Conservation (phyloP, 2,113 vertebrate genomes). For the Plotosus lineatus region DNA sequence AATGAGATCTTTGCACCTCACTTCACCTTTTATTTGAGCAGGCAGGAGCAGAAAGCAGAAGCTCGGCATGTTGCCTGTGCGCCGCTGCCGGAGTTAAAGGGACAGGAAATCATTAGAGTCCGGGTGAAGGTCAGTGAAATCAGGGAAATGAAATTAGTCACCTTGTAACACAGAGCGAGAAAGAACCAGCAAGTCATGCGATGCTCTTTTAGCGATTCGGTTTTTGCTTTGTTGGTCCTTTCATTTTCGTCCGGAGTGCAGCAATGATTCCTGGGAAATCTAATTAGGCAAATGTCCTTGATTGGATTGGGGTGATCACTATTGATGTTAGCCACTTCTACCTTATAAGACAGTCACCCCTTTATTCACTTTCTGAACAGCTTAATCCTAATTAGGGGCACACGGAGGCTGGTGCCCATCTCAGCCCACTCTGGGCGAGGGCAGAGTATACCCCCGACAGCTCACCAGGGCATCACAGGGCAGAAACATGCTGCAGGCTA, state of each 20-base stretch:
- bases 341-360: too few species aligned
- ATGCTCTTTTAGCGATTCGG: neutral
- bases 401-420: too few species aligned
- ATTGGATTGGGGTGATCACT: neutral
- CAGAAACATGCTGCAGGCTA: too few species aligned
- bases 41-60: constrained; percentile 69
- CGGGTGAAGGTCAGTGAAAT: constrained; percentile 92
- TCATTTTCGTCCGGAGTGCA: neutral
- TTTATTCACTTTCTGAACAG: too few species aligned
- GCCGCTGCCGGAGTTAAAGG: constrained; percentile 76
- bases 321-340: too few species aligned
- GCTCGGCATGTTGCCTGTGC: constrained; percentile 57
- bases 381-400: too few species aligned
- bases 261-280: neutral
- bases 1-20: constrained; percentile 58
- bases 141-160: constrained; percentile 88
- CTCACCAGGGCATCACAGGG: too few species aligned
- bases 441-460: too few species aligned
- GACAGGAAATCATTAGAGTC: constrained; percentile 93
- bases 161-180: constrained; percentile 66
- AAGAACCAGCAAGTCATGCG: neutral
- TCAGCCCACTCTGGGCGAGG: too few species aligned
- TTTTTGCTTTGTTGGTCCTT: neutral
- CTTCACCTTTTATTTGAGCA: constrained; percentile 72
- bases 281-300: neutral